These are phyloP conservation scores for Pantala flavescens DNA, from an alignment of 1,140 invertebrate species.

Conservation along the genomic window DNA sequence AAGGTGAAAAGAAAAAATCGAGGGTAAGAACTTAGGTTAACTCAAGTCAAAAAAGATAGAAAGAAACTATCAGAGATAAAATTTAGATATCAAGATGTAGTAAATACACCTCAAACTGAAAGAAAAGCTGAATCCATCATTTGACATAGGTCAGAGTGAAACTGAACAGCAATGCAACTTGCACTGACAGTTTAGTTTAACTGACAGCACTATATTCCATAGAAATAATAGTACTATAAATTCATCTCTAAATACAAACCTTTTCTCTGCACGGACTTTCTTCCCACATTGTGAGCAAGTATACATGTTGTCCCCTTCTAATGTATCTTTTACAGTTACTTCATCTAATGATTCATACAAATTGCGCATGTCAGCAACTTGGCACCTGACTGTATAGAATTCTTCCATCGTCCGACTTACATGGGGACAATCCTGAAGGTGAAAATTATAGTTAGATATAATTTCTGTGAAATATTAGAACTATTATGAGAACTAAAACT, in stretches of 20 bases:
- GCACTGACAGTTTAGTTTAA: too few species aligned
- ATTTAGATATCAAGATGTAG: too few species aligned
- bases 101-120: too few species aligned
- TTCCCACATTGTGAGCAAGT: constrained; percentile 90
- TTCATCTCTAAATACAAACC: constrained; percentile 35
- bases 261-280: constrained; percentile 88
- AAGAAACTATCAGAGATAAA: too few species aligned
- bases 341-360: constrained; percentile 90
- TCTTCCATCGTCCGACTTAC: constrained; percentile 89
- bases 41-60: too few species aligned
- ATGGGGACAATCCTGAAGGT: constrained; percentile 74
- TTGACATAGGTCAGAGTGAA: too few species aligned
- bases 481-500: too few species aligned
- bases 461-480: too few species aligned
- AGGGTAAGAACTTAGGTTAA: constrained; percentile 17
- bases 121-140: too few species aligned
- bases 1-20: constrained; percentile 27
- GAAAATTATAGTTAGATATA: constrained; percentile 12
- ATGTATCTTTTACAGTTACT: constrained; percentile 89
- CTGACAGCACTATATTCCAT: too few species aligned
- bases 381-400: constrained; percentile 91
- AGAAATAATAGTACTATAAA: too few species aligned
- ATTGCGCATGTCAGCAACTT: constrained; percentile 93
- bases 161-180: too few species aligned
- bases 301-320: constrained; percentile 96